Evolutionary conservation across 2,888 invertebrate species (phyloP).

Genomic region (Machimus rusticus): DNA sequence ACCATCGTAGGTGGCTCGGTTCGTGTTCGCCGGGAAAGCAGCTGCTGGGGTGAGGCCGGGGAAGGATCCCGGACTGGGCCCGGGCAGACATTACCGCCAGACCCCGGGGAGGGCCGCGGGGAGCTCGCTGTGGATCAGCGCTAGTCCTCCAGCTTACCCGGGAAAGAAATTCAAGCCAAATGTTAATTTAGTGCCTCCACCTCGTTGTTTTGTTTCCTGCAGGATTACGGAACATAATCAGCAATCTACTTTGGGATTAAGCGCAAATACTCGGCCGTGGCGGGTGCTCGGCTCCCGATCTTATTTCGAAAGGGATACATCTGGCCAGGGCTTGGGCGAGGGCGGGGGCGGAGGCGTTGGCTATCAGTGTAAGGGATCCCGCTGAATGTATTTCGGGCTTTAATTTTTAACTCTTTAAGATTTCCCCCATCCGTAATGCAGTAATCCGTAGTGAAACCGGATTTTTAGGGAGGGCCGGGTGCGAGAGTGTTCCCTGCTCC

Average conservation of each 20-base stretch:
- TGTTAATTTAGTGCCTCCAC: slow-evolving; percentile 38
- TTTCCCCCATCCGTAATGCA: not conserved
- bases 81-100: not conserved
- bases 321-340: not conserved
- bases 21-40: not conserved
- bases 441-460: not conserved
- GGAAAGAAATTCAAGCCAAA: slow-evolving; percentile 39
- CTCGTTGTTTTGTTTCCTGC: slow-evolving; percentile 39
- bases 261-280: slow-evolving; percentile 34
- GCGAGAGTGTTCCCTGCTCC: not conserved
- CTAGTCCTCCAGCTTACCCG: slow-evolving; percentile 4
- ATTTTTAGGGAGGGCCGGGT: not conserved
- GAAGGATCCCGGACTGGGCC: not conserved
- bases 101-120: not conserved
- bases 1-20: not conserved
- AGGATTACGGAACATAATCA: slow-evolving; percentile 42
- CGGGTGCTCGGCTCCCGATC: not conserved
- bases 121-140: not conserved
- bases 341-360: not conserved
- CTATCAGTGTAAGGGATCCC: not conserved
- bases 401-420: not conserved
- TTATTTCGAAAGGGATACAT: not conserved
- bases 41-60: not conserved
- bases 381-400: not conserved
- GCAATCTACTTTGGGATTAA: slow-evolving; percentile 42